Evolutionary conservation across 2,113 vertebrate species (phyloP).

Genomic region (Psammodynastes pulverulentus): DNA sequence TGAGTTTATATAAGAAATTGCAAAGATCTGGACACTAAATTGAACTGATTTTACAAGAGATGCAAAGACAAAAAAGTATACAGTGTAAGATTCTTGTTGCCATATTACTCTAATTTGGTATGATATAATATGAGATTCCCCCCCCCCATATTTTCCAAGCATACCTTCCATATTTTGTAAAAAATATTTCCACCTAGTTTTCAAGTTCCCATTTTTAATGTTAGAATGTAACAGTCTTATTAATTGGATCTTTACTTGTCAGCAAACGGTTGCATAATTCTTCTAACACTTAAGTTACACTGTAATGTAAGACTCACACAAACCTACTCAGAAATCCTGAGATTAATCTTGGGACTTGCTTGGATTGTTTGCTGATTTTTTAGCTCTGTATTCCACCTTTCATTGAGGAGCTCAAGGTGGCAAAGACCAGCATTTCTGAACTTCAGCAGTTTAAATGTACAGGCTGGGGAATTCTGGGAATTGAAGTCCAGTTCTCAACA

Average conservation of each 20-base stretch:
- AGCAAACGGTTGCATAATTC: neutral
- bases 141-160: neutral
- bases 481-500: neutral
- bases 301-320: neutral
- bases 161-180: neutral
- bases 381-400: neutral
- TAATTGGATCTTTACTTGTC: neutral
- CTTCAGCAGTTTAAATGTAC: neutral
- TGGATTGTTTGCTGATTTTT: neutral
- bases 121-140: neutral
- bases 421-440: neutral
- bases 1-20: neutral
- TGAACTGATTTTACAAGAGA: neutral
- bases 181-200: neutral
- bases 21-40: neutral
- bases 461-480: neutral
- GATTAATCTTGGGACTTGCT: neutral
- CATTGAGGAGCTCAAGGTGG: neutral
- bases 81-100: neutral
- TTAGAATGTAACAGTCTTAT: neutral
- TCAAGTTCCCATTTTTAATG: neutral
- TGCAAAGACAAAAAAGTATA: neutral
- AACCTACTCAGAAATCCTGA: neutral
- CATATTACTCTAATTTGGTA: neutral
- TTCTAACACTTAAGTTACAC: neutral